A percentile compares a stretch with the other conserved stretches of the same genome.
Evolutionary conservation across 2,113 vertebrate genomes (phyloP).

Genomic region (Martes martes): DNA sequence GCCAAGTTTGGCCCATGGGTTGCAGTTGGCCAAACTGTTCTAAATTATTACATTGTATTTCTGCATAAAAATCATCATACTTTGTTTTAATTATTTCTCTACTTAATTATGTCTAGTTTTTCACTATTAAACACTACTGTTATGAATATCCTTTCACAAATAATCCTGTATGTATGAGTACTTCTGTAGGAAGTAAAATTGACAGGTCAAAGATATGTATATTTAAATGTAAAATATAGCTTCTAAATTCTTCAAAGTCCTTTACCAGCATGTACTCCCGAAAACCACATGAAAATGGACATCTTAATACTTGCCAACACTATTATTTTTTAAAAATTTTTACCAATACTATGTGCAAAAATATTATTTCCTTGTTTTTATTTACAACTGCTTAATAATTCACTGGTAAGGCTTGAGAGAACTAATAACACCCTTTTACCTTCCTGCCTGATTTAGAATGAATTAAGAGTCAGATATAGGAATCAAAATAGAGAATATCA

Average conservation of each 20-base stretch:
- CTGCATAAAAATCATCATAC: background rate
- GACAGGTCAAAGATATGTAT: background rate
- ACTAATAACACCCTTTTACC: background rate
- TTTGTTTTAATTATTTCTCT: background rate
- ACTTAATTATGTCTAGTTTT: background rate
- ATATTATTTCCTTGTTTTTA: background rate
- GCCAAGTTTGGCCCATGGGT: background rate
- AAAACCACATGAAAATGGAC: background rate
- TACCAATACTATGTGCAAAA: background rate
- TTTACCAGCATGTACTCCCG: background rate
- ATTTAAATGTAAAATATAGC: background rate
- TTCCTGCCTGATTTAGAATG: constrained; percentile 31
- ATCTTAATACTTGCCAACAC: background rate
- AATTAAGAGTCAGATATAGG: background rate
- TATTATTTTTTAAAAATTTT: background rate
- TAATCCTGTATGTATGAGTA: background rate
- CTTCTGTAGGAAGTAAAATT: background rate
- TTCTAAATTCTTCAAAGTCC: background rate
- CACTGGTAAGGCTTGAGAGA: background rate
- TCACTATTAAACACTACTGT: background rate
- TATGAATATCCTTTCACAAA: background rate
- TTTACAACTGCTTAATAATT: background rate
- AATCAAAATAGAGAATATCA: background rate
- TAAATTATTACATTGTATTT: background rate
- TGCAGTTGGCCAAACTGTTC: background rate